phyloP scores from a whole-genome alignment of 2,888 invertebrate species.

The Zele albiditarsus region DNA sequence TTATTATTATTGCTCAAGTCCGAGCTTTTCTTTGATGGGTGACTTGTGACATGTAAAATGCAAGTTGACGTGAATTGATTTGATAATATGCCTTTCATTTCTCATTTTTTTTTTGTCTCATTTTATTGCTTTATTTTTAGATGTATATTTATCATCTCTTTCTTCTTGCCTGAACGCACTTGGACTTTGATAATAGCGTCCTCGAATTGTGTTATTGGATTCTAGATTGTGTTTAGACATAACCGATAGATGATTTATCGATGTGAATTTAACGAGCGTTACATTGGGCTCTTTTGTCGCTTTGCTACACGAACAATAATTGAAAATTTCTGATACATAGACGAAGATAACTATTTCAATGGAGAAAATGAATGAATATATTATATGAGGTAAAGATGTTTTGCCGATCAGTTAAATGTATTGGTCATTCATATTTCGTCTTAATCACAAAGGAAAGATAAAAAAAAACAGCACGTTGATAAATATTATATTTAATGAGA shows the following conservation, averaged over 20 bases:
- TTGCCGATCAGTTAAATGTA: too few species aligned
- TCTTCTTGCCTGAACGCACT: not conserved
- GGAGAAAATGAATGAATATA: not conserved
- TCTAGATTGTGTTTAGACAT: conserved; percentile 63
- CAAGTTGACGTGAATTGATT: conserved; percentile 28
- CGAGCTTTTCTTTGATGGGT: not conserved
- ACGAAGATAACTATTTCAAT: conserved; percentile 13
- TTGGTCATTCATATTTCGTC: too few species aligned
- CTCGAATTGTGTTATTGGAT: conserved; percentile 51
- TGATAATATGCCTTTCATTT: conserved; percentile 20
- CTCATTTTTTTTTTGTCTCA: not conserved
- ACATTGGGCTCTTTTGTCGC: conserved; percentile 14
- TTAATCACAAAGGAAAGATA: too few species aligned
- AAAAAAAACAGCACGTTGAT: too few species aligned
- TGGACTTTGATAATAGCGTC: conserved; percentile 16
- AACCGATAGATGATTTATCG: conserved; percentile 61
- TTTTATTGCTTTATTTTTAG: not conserved
- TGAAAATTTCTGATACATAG: not conserved
- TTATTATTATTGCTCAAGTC: conserved; percentile 14
- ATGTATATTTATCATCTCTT: conserved; percentile 14
- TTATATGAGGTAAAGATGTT: too few species aligned
- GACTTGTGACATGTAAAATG: not conserved
- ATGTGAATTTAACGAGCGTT: conserved; percentile 47
- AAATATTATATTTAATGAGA: too few species aligned
- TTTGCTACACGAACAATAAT: conserved; percentile 6